Base-by-base conservation (phyloP, 2,888 invertebrate species). In the Drosophila peninsularis region DNA sequence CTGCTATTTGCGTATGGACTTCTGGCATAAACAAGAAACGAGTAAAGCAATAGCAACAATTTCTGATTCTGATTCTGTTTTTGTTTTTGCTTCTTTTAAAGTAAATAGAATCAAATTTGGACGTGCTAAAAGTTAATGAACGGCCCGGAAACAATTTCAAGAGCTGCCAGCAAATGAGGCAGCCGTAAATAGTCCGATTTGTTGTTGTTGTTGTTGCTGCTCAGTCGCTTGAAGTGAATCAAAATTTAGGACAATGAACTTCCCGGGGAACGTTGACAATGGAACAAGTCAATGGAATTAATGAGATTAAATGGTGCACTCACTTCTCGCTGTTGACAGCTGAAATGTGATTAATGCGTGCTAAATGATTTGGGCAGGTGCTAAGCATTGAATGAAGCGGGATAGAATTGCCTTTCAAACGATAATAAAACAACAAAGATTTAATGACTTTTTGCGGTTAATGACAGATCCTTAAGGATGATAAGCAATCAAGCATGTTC, bases 41-140 rank as follows among this genome's bases (percentile, higher is more conserved):
- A 41, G n/a, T 27, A 44, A 34, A 53, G 30, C 19, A 69, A 41
- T 54, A 52, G 60, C 56, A 60, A 61, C 41, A 61, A 73, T 30
- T 69, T 37, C 7, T 17, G 39, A 30, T 74, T 24, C 7, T 4
- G 24, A n/a, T 70, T 63, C 62, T 5, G 44, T 14, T 45, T 17
- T n/a, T 45, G 17, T 47, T 47, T 11, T 47, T 17, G 27, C 27
- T 27, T 30, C 45, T 52, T 52, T 24, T 52, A n/a, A 71, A 78
- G 70, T 74, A 78, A 82, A 80, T 83, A 80, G 73, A 73, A 76
- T 75, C 67, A 75, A 77, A 79, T 83, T 83, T 79, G 61, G 56
- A 75, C 62, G 69, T 80, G 68, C 79, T 72, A 70, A 69, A 79
- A 78, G 78, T 80, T 80, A 80, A 82, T 85, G 80, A 85, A 78